A percentile compares a stretch with the other conserved stretches of the same genome.
These are phyloP conservation scores for Aurelia sp. DNA, from an alignment of 30 jellyfish, hydroid and myxozoan genomes.

Conservation along the genomic window DNA sequence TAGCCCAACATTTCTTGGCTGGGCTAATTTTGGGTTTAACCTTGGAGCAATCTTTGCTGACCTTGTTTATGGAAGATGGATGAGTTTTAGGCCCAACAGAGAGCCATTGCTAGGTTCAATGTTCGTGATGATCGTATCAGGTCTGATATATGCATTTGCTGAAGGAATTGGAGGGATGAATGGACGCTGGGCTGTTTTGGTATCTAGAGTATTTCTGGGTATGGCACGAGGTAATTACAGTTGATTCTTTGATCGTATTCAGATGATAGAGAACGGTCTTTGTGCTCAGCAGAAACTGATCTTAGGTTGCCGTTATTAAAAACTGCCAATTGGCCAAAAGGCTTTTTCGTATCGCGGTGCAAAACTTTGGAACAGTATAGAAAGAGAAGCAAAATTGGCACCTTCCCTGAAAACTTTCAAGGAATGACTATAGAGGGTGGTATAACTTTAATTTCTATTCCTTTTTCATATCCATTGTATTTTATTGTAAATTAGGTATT, in stretches of 20 bases:
- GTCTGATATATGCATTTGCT: conserved; percentile 60
- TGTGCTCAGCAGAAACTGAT: too few species aligned
- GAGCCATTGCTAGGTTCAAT: conserved; percentile 60
- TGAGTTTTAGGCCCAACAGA: conserved; percentile 41
- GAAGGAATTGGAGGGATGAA: conserved; percentile 49
- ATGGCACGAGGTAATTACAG: conserved; percentile 22
- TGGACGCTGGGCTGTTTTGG: conserved; percentile 33
- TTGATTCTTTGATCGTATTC: neutral
- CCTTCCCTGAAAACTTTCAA: too few species aligned
- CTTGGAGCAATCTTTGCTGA: neutral
- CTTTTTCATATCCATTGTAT: too few species aligned
- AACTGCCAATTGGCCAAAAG: too few species aligned
- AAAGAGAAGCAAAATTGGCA: too few species aligned
- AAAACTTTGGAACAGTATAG: too few species aligned
- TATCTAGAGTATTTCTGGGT: conserved; percentile 32
- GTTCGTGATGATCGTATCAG: conserved; percentile 30
- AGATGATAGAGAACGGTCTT: too few species aligned
- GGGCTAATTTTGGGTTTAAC: conserved; percentile 27
- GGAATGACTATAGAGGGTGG: too few species aligned
- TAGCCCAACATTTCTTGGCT: conserved; percentile 12
- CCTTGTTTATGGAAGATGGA: conserved; percentile 15
- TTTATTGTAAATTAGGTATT: too few species aligned
- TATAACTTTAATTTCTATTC: too few species aligned
- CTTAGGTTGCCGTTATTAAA: too few species aligned
- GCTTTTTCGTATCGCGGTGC: too few species aligned